phyloP scores from a whole-genome alignment of 2,113 vertebrate species.

The Colinus virginianus region DNA sequence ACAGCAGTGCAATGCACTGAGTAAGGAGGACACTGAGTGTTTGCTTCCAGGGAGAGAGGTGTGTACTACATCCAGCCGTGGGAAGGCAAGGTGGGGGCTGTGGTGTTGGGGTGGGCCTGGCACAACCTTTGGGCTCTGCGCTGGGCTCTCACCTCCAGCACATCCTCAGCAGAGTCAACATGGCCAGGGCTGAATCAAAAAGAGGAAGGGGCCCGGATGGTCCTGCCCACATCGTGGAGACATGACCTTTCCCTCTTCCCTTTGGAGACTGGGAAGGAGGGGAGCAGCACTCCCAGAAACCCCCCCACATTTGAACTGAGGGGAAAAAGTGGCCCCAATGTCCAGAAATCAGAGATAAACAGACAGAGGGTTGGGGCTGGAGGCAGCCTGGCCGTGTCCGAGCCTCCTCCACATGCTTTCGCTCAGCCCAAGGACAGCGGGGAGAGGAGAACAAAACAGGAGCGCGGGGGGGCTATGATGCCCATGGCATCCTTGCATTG shows the following conservation, averaged over 20 bases:
- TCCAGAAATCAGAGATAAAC: not conserved
- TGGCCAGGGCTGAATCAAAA: slow-evolving; percentile 1
- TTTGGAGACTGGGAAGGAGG: not conserved
- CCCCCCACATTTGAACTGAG: not conserved
- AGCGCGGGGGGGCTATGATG: not conserved
- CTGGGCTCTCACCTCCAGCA: not conserved
- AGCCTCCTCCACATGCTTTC: slow-evolving; percentile 21
- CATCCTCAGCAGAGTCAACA: not conserved
- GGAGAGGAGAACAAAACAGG: slow-evolving; percentile 49
- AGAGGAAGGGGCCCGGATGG: slow-evolving; percentile 28
- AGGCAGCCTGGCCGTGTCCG: not conserved
- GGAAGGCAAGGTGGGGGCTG: not conserved
- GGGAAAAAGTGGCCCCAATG: not conserved
- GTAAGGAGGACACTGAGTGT: not conserved
- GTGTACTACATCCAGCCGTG: not conserved
- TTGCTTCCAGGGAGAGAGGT: not conserved
- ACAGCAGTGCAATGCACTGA: not conserved
- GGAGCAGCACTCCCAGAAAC: not conserved
- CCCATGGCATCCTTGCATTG: not conserved
- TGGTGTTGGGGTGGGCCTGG: not conserved
- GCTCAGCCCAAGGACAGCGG: slow-evolving; percentile 28
- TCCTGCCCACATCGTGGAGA: not conserved
- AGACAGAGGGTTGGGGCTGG: not conserved
- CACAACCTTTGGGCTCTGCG: not conserved
- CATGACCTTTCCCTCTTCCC: slow-evolving; percentile 52